Percentiles rank a stretch among this genome's conserved stretches.
Conservation (phyloP, 2,888 invertebrate species). For the Nephrotoma guestfalica region DNA sequence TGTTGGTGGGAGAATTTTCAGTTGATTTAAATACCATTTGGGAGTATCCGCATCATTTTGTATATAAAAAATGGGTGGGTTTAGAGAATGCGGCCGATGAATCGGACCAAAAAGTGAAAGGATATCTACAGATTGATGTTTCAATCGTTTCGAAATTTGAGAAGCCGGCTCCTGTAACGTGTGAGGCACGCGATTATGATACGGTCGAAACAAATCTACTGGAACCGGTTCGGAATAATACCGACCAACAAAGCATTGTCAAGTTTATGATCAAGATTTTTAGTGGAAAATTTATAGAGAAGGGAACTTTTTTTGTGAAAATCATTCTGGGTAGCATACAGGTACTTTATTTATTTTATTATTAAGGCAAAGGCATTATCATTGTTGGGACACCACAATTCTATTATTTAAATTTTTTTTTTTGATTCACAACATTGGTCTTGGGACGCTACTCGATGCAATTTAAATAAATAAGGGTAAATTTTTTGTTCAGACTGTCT, state of each 20-base stretch:
- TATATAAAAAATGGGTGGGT: slow-evolving; percentile 77
- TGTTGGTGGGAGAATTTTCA: slow-evolving; percentile 41
- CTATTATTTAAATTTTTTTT: no score
- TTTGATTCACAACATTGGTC: no score
- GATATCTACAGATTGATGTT: slow-evolving; percentile 70
- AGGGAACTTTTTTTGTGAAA: slow-evolving; percentile 24
- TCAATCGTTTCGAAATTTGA: slow-evolving; percentile 57
- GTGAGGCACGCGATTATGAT: slow-evolving; percentile 41
- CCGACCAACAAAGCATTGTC: slow-evolving; percentile 15
- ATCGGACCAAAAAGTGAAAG: slow-evolving; percentile 36
- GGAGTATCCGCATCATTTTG: slow-evolving; percentile 59
- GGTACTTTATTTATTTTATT: slow-evolving; percentile 14
- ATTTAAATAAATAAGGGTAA: no score
- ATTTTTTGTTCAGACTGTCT: no score
- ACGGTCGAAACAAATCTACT: slow-evolving; percentile 42
- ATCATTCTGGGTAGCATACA: slow-evolving; percentile 23
- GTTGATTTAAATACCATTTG: slow-evolving; percentile 57
- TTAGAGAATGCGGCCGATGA: slow-evolving; percentile 47
- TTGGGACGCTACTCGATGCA: no score
- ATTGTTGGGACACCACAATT: no score
- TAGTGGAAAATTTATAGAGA: slow-evolving; percentile 34
- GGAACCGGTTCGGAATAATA: not conserved
- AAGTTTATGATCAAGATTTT: slow-evolving; percentile 42
- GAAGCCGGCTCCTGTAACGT: slow-evolving; percentile 27
- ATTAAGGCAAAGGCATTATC: not conserved